Evolutionary conservation across 2,113 vertebrate species (phyloP), one percentile per base, ranked within the genome.

Genomic region (Charina bottae): DNA sequence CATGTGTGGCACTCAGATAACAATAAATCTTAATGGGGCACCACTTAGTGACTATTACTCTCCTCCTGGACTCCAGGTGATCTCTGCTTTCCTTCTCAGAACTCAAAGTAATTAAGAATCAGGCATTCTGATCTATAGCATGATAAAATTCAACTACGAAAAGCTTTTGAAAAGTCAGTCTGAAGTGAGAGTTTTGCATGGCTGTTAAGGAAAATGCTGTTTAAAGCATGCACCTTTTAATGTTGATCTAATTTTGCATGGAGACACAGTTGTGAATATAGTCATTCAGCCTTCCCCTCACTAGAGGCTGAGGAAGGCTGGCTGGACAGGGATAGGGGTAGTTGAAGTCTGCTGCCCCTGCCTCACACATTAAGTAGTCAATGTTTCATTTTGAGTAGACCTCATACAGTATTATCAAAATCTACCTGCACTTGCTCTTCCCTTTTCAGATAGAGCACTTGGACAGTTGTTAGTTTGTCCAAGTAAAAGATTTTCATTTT

Each of bases 1-100:
- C n/a, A 9, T 85, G 64, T n/a, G 85, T 21, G 46, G 28, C 28
- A 62, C 46, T 85, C 91, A 92, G 91, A n/a, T 94, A 95, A 49
- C 92, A 95, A 94, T 95, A 93, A 95, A 94, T 91, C 94, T 92
- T 89, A 89, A 93, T 96, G 90, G 96, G 64, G 93, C 89, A 92
- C 92, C 93, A 94, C 86, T 8, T 56, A 28, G 26, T 54, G 58
- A 95, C 93, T 90, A 56, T 92, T 93, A 91, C 90, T 95, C 72
- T 89, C 64, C 93, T 95, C 93, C 90, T 56, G 92, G 95, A 94
- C 94, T 94, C 94, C 87, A 42, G 89, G 89, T 92, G 93, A 94
- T 95, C 93, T 93, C 93, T 96, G 95, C 91, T 96, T 92, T 84
- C 24, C 93, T 95, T 94, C 86, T 89, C 92, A 0, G 94, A 95